Percentiles rank a stretch among this genome's conserved stretches.
Conservation (phyloP, 2,113 vertebrate species). For the Larimichthys crocea region DNA sequence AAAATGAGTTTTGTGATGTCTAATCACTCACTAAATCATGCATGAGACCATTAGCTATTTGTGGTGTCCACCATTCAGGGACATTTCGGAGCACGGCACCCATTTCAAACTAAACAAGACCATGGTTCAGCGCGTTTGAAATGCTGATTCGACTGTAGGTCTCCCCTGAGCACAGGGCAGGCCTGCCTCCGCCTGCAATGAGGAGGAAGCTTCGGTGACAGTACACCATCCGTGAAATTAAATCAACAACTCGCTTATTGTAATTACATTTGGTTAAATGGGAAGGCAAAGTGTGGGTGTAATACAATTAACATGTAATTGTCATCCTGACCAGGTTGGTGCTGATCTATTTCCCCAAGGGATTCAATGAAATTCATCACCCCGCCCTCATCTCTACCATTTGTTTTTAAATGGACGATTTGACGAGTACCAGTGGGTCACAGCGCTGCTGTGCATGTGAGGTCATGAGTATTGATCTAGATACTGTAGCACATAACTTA, state of each 20-base stretch:
- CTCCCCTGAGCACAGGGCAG: slow-evolving; percentile 55
- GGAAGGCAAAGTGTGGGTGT: slow-evolving; percentile 81
- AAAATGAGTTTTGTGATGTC: slow-evolving; percentile 67
- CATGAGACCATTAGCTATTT: slow-evolving; percentile 74
- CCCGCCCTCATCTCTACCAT: slow-evolving; percentile 14
- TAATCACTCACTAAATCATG: slow-evolving; percentile 79
- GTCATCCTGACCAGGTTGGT: slow-evolving; percentile 75
- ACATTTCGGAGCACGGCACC: slow-evolving; percentile 57
- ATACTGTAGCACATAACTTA: background rate
- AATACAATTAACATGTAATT: slow-evolving; percentile 83
- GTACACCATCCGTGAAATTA: slow-evolving; percentile 83
- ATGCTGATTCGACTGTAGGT: slow-evolving; percentile 63
- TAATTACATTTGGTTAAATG: slow-evolving; percentile 84
- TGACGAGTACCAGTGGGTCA: background rate
- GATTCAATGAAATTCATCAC: slow-evolving; percentile 56
- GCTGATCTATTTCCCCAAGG: slow-evolving; percentile 59
- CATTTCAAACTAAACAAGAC: slow-evolving; percentile 68
- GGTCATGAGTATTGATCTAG: background rate
- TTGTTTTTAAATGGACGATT: slow-evolving; percentile 37
- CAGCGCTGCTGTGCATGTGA: background rate
- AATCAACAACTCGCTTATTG: slow-evolving; percentile 81
- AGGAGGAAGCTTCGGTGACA: slow-evolving; percentile 68
- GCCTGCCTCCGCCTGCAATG: slow-evolving; percentile 51
- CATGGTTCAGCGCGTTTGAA: slow-evolving; percentile 60
- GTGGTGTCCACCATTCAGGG: slow-evolving; percentile 71